Conservation (phyloP, 2,888 invertebrate genomes). For the Lordiphosa andalusiaca region DNA sequence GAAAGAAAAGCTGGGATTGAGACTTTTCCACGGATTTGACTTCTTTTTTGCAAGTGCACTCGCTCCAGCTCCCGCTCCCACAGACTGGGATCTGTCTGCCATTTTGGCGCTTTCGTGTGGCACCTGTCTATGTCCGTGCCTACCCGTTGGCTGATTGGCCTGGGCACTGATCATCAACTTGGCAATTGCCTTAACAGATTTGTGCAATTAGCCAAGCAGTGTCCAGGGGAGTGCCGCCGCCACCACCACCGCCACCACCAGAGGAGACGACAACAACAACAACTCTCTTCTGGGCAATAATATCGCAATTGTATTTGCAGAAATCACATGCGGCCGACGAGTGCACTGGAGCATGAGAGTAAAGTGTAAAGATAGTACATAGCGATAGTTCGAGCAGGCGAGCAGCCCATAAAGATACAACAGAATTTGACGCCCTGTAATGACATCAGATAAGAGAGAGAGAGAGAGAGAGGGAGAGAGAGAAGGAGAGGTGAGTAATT, state of each 20-base stretch:
- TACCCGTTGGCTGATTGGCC: conserved; percentile 55
- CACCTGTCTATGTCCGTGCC: conserved; percentile 59
- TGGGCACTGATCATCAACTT: conserved; percentile 38
- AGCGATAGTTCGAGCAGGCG: conserved; percentile 36
- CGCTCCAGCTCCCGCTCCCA: too few species aligned
- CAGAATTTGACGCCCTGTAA: conserved; percentile 64
- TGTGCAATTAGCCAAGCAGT: conserved; percentile 65
- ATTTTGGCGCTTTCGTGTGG: conserved; percentile 73
- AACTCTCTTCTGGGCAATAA: conserved; percentile 4
- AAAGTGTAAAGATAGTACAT: conserved; percentile 47
- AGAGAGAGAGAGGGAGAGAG: neutral
- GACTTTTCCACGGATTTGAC: conserved; percentile 1
- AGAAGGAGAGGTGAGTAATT: neutral
- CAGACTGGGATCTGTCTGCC: conserved; percentile 46
- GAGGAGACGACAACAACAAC: conserved; percentile 37
- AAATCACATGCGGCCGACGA: conserved; percentile 30
- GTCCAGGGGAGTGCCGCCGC: conserved; percentile 43
- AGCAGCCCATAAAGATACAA: conserved; percentile 55
- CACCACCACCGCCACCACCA: neutral
- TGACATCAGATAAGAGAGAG: neutral
- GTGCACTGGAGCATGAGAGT: conserved; percentile 56
- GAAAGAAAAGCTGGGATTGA: too few species aligned
- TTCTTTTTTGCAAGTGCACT: neutral
- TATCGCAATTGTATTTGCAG: conserved; percentile 3
- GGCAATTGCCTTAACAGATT: conserved; percentile 68